phyloP scores from a whole-genome alignment of 2,113 vertebrate species.

The Indicator indicator region DNA sequence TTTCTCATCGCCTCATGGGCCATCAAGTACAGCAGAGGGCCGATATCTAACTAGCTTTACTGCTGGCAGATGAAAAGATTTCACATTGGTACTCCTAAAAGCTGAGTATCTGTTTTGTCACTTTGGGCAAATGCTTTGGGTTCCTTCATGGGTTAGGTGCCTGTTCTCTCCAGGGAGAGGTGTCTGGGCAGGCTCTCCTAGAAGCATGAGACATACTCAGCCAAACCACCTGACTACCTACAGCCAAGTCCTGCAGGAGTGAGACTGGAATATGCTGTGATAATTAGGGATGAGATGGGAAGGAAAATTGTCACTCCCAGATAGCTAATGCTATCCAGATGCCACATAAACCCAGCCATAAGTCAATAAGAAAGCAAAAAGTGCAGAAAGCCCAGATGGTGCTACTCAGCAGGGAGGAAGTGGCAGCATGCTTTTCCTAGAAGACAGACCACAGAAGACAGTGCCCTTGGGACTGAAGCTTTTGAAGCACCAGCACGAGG shows the following conservation, averaged over 20 bases:
- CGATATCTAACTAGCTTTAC: not conserved
- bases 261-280: accelerated
- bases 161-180: not conserved
- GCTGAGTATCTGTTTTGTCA: not conserved
- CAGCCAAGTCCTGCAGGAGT: not conserved
- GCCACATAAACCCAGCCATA: not conserved
- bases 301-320: not conserved
- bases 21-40: not conserved
- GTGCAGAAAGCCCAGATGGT: not conserved
- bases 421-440: not conserved
- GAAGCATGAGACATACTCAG: not conserved
- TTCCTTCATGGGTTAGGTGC: not conserved
- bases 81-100: not conserved
- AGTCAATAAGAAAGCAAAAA: not conserved
- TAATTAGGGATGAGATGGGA: not conserved
- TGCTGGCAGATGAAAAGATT: not conserved
- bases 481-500: not conserved
- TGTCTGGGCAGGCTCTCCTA: not conserved
- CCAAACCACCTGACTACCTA: not conserved
- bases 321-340: not conserved
- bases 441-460: not conserved
- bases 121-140: accelerated
- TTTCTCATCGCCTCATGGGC: not conserved
- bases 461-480: slow-evolving; percentile 30
- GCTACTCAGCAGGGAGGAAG: not conserved